phyloP scores from a whole-genome alignment of 2,797 vertebrate species.

The Vultur gryphus region DNA sequence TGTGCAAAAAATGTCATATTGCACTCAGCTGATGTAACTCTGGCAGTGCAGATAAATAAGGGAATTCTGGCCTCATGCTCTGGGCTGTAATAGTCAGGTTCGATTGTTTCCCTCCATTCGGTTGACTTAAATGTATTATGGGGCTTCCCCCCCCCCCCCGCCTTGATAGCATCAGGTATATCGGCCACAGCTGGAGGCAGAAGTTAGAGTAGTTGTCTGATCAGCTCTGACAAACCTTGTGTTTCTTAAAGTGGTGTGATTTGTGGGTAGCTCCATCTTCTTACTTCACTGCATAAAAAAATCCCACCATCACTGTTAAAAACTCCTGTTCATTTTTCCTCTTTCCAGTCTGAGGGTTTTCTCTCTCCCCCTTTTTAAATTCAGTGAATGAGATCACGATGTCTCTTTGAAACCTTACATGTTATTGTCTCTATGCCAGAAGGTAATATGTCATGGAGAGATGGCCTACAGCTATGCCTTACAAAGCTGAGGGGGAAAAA shows the following conservation, averaged over 20 bases:
- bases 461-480: slow-evolving; percentile 76
- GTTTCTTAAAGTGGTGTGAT: not conserved
- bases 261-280: not conserved
- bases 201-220: not conserved
- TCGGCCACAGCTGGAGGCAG: not conserved
- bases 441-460: slow-evolving; percentile 77
- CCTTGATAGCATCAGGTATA: not conserved
- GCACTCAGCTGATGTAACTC: not conserved
- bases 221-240: not conserved
- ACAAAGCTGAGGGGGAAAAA: slow-evolving; percentile 57
- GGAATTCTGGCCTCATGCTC: not conserved
- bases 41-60: not conserved
- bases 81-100: not conserved
- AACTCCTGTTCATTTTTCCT: not conserved
- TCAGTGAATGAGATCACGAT: slow-evolving; percentile 8
- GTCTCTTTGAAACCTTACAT: slow-evolving; percentile 42
- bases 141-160: not conserved
- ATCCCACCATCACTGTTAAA: not conserved
- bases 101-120: not conserved
- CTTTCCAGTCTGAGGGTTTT: not conserved
- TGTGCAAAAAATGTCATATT: not conserved
- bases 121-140: not conserved
- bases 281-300: not conserved
- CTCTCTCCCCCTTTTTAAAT: not conserved
- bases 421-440: slow-evolving; percentile 54